phyloP scores from a whole-genome alignment of 2,113 vertebrate genomes.

The Pelvicachromis taeniatus region DNA sequence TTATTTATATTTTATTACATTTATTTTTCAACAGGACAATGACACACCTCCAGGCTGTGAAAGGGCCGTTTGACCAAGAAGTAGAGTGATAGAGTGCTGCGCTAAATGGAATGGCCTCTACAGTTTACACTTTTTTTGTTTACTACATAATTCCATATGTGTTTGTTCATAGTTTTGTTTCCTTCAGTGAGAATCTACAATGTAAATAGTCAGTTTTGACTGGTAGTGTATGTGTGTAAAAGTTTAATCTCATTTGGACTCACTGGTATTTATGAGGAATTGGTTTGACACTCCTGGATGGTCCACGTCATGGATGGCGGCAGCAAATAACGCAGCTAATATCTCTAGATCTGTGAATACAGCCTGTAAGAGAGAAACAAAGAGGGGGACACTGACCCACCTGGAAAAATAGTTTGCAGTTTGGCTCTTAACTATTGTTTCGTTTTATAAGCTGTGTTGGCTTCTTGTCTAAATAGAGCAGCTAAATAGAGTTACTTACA shows the following conservation, averaged over 20 bases:
- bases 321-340: constrained; percentile 87
- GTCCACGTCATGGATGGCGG: constrained; percentile 92
- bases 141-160: too few species aligned
- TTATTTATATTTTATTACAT: too few species aligned
- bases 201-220: background rate
- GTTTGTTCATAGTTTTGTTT: background rate
- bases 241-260: constrained; percentile 42
- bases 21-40: too few species aligned
- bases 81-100: too few species aligned
- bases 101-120: too few species aligned
- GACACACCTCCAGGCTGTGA: too few species aligned
- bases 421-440: background rate
- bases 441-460: background rate
- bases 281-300: constrained; percentile 96
- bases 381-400: background rate
- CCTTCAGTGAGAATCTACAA: background rate
- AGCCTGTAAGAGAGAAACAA: constrained; percentile 66
- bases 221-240: background rate
- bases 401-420: background rate
- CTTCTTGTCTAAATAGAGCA: background rate
- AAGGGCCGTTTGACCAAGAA: too few species aligned
- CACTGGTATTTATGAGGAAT: constrained; percentile 95
- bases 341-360: constrained; percentile 94
- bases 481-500: constrained; percentile 62
- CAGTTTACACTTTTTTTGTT: too few species aligned